These are phyloP conservation scores for Peribatodes rhomboidaria DNA, from an alignment of 2,888 invertebrate species.

Conservation along the genomic window DNA sequence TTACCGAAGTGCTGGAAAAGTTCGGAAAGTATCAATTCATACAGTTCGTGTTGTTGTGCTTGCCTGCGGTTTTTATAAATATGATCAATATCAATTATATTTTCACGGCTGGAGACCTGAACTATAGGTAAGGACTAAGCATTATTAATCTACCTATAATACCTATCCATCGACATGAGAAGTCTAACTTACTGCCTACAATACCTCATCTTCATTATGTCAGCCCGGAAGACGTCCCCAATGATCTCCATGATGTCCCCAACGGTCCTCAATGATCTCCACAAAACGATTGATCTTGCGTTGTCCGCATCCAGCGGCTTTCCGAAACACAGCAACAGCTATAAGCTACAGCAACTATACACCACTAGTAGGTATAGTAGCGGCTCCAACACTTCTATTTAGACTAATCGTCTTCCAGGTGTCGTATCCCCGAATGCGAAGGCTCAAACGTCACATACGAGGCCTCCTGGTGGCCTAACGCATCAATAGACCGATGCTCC, in stretches of 20 bases:
- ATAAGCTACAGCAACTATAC: too few relatives aligned
- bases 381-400: too few relatives aligned
- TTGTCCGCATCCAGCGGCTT: too few relatives aligned
- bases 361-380: too few relatives aligned
- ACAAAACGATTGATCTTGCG: too few relatives aligned
- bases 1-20: conserved; percentile 64
- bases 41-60: conserved; percentile 64
- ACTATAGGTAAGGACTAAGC: conserved; percentile 63
- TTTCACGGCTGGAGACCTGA: conserved; percentile 71
- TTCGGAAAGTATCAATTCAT: conserved; percentile 78
- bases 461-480: conserved; percentile 70
- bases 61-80: conserved; percentile 64
- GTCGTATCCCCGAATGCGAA: conserved; percentile 70
- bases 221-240: too few relatives aligned
- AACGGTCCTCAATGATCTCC: too few relatives aligned
- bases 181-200: too few relatives aligned
- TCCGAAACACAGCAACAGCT: too few relatives aligned
- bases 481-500: conserved; percentile 60
- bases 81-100: conserved; percentile 74
- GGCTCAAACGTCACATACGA: conserved; percentile 41
- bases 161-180: background rate
- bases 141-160: background rate
- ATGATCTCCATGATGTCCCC: too few relatives aligned
- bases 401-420: conserved; percentile 58
- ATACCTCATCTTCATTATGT: too few relatives aligned